Evolutionary conservation across 2,797 vertebrate species (phyloP).

Genomic region (Sebastes melanostomus): DNA sequence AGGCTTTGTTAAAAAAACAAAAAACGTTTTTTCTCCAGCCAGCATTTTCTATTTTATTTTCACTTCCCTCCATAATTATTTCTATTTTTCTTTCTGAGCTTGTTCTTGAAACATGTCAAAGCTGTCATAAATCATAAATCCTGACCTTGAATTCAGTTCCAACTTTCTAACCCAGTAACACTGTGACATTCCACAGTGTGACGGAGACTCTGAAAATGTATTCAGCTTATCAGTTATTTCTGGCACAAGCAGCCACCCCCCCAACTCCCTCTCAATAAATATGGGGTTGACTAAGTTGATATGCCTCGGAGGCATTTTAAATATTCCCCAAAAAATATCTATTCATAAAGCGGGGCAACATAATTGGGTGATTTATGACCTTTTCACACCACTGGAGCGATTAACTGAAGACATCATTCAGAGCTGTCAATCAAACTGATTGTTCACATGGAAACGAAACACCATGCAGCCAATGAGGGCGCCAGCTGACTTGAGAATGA

Average conservation of each 20-base stretch:
- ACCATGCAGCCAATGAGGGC: constrained; percentile 54
- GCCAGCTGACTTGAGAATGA: constrained; percentile 53
- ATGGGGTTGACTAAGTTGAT: constrained; percentile 74
- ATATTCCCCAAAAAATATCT: constrained; percentile 76
- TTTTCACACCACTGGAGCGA: constrained; percentile 82
- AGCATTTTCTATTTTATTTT: not conserved
- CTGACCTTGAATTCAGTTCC: constrained; percentile 66
- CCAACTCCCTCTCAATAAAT: constrained; percentile 70
- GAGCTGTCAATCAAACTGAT: constrained; percentile 81
- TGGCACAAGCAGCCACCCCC: constrained; percentile 54
- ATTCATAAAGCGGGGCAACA: constrained; percentile 73
- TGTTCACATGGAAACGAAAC: constrained; percentile 79
- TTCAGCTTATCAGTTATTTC: constrained; percentile 77
- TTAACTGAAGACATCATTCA: constrained; percentile 82
- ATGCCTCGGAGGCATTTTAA: constrained; percentile 75
- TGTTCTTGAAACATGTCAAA: constrained; percentile 33
- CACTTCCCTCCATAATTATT: constrained; percentile 17
- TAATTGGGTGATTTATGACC: constrained; percentile 84
- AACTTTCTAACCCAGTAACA: constrained; percentile 49
- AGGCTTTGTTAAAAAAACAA: constrained; percentile 9
- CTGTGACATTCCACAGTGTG: constrained; percentile 56
- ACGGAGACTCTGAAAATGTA: constrained; percentile 66
- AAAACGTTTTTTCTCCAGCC: not conserved
- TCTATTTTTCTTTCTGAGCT: constrained; percentile 11
- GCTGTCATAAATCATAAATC: constrained; percentile 46